Base-by-base conservation (phyloP, 2,888 invertebrate genomes). In the Volucella inanis region DNA sequence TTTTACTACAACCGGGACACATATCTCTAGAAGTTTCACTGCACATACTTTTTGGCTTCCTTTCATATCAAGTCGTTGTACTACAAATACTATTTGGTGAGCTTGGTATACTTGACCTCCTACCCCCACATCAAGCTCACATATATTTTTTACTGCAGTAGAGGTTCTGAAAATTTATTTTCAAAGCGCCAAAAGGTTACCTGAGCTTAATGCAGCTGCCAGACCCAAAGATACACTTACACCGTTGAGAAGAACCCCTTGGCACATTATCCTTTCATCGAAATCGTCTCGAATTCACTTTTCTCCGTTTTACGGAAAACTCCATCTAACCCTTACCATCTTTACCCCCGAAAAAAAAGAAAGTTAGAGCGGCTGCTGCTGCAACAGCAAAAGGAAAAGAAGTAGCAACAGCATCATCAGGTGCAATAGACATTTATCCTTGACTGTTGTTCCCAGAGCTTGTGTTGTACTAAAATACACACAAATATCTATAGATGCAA, bases 191-290 rank as follows among this genome's bases (percentile, higher is more conserved):
- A 52, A 65, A 43, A 67, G 78, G 74, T 68, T 78, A 83, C 72
- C 78, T 79, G 83, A 74, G 67, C 78, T 83, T 78, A 83, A 79
- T 79, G 79, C 79, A 79, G 38, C 68, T 72, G 74, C 50, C 74
- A 74, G 68, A 74, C 15, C 62, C 61, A 79, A 41, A 62, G 55
- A 64, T 72, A 55, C 65, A 61, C 76, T 71, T 62, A 45, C 49
- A 43, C 10, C 49, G 71, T 38, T 64, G 39, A 57, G 12, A 62
- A 50, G 31, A 79, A 78, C 67, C 71, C 68, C 77, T 55, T 41
- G 71, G 71, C 62, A 59, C 74, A 83, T 83, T 78, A 79, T 83
- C 68, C 83, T 83, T 79, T 83, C 83, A 83, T 83, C 83, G 74
- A 67, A 62, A 81, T 76, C 52, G 52, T 81, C 76, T 76, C 70